Base-by-base conservation (phyloP, 1,140 invertebrate genomes). In the Halyomorpha halys region DNA sequence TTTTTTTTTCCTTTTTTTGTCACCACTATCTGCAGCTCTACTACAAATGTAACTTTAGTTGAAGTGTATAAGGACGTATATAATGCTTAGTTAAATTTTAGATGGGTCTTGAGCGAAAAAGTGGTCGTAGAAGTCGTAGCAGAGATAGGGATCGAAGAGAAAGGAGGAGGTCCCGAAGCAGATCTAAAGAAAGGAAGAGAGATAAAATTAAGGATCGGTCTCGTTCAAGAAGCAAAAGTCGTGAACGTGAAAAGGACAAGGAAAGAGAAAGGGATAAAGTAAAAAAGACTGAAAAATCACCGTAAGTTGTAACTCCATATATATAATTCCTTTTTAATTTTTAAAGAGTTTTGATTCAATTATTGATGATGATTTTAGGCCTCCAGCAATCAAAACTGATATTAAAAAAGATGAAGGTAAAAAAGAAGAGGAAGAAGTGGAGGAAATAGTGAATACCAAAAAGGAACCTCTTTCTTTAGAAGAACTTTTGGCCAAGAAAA, bases 401-500 rank as follows among this genome's bases (percentile, higher is more conserved):
- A 21, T 74, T 59, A 75, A 79, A 34, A 73, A 76, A 25, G 71
- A 74, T 19, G 73, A 78, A 61, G 72, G 75, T 23, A 68, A 67
- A 59, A 68, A 70, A 65, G 72, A 72, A 68, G 69, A 72, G 44
- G 70, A 71, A 8, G 60, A 73, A 69, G 72, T 23, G 72, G 16
- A 66, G 9, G 78, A 77, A 44, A 64, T 74, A 44, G 71, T 71
- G 5, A 67, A 73, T 47, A 67, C 74, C 0, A 93, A 91, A 74
- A 87, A 84, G 65, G 94, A 95, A 74, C 97, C 97, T 0, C 76
- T 98, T 5, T 98, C 95, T 49, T 78, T 99, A 21, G 97, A 99
- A 76, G 96, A 99, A 75, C 73, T 99, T 39, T 75, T 99, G 19
- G 87, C 92, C 0, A 97, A 97, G 73, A 97, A 97, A 72, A 96